These are phyloP conservation scores for Torymus texanus DNA, from an alignment of 2,888 invertebrate species.

Conservation along the genomic window DNA sequence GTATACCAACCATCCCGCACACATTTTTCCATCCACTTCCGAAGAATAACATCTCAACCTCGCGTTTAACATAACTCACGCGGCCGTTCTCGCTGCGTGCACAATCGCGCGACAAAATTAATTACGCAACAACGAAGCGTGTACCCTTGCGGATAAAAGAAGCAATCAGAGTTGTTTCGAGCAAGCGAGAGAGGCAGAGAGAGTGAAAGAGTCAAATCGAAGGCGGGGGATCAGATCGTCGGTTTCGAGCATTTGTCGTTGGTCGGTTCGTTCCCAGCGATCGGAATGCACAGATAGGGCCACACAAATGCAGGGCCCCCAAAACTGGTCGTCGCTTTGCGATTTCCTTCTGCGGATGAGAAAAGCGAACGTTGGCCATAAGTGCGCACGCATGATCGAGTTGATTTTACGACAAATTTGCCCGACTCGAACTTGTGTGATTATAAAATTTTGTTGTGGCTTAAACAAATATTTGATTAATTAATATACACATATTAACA, in stretches of 20 bases:
- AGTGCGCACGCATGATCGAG: no score
- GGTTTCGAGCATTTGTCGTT: slow-evolving; percentile 62
- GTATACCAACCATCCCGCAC: slow-evolving; percentile 25
- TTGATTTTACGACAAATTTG: slow-evolving; percentile 9
- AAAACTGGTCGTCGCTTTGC: slow-evolving; percentile 47
- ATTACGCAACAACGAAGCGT: slow-evolving; percentile 10
- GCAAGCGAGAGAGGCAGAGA: not conserved
- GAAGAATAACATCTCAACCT: not conserved
- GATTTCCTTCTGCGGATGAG: slow-evolving; percentile 24
- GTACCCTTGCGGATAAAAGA: slow-evolving; percentile 1
- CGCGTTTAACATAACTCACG: not conserved
- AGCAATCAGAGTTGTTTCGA: not conserved
- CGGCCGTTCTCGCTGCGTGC: slow-evolving; percentile 1
- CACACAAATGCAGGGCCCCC: not conserved
- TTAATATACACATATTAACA: no score
- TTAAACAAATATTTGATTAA: no score
- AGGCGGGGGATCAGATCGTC: slow-evolving; percentile 21
- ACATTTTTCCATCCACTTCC: not conserved
- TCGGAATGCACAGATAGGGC: slow-evolving; percentile 35
- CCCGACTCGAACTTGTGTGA: no score
- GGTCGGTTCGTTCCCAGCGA: slow-evolving; percentile 52
- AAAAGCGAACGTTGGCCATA: slow-evolving; percentile 35
- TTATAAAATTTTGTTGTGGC: no score
- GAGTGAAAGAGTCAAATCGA: no score
- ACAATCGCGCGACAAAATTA: slow-evolving; percentile 26